Base-by-base conservation (phyloP, 1,140 invertebrate genomes). In the Bombus pyrosoma region DNA sequence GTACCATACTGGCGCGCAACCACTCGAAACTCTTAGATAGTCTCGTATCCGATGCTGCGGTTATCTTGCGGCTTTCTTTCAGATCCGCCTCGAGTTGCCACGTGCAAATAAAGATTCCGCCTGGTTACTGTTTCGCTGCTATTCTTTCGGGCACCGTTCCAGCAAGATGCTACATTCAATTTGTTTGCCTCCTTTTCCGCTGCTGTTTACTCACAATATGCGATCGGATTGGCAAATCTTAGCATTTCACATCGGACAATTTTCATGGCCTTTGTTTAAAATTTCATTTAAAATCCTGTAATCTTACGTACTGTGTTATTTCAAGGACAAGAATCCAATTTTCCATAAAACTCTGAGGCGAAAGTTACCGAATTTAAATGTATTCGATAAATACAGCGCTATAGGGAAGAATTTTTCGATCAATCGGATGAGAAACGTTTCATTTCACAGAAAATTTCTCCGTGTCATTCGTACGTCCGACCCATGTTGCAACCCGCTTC, bases 71-170 rank as follows among this genome's bases (percentile, higher is more conserved):
- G 83, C 10, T 68, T 81, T 25, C 84, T 66, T 75, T 79, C 59
- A 66, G 25, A 32, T 8, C 41, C 43, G 9, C 13, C 59, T 3
- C 34, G 68, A 64, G 73, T 83, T 89, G 57, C 57, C 75, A 71
- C 57, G 84, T 32, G 66, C 86, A 89, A 89, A 89, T 89, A 89
- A 89, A 69, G 57, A 74, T 32, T 18, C 34, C 59, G 28, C 12
- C 39, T 59, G n/a, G 34, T 34, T 37, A 37, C 34, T 59, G 41
- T 83, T 83, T 47, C 75, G 73, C 9, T 1, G 43, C 62, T 34
- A 39, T 86, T 89, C 68, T 89, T 86, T 74, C 69, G 75, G 79
- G 79, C 88, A 89, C 43, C 71, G 57, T 86, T 89, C 87, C 83
- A 88, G 43, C 80, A 22, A 59, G 34, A 77, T n/a, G 80, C 28